These are phyloP conservation scores for Enteromius afrohamiltoni DNA, from an alignment of 2,797 vertebrate species.

Conservation along the genomic window DNA sequence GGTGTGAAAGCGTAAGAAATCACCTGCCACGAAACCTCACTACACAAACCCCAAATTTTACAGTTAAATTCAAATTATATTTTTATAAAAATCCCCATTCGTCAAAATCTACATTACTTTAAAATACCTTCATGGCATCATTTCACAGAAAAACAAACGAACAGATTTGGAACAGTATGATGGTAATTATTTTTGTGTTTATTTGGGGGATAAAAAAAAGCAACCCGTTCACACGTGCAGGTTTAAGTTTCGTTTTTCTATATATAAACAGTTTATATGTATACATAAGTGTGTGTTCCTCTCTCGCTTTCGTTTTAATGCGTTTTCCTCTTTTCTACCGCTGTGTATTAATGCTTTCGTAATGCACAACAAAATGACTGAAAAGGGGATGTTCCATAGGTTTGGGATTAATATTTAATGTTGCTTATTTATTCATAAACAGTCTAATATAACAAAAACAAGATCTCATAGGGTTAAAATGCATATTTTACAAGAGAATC, in stretches of 20 bases:
- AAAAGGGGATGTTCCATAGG: not conserved
- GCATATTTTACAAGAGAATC: not conserved
- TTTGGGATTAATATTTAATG: not conserved
- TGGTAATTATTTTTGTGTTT: not conserved
- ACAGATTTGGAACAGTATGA: not conserved
- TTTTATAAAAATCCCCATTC: not conserved
- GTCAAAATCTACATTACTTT: not conserved
- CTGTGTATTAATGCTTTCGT: not conserved
- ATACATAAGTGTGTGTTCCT: not conserved
- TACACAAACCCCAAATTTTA: not conserved
- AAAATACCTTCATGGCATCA: not conserved
- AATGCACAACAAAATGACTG: not conserved
- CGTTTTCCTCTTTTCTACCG: not conserved
- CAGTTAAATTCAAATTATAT: not conserved
- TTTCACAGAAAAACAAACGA: not conserved
- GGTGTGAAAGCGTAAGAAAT: constrained; percentile 9
- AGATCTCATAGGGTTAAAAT: no score
- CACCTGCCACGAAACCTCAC: not conserved
- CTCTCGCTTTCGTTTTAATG: not conserved
- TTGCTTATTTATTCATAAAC: not conserved
- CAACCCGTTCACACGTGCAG: not conserved
- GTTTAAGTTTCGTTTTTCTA: not conserved
- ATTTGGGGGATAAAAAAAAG: not conserved
- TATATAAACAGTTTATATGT: not conserved
- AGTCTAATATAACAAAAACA: not conserved